Evolutionary conservation across 2,797 vertebrate species (phyloP).

Genomic region (Nannoperca australis): DNA sequence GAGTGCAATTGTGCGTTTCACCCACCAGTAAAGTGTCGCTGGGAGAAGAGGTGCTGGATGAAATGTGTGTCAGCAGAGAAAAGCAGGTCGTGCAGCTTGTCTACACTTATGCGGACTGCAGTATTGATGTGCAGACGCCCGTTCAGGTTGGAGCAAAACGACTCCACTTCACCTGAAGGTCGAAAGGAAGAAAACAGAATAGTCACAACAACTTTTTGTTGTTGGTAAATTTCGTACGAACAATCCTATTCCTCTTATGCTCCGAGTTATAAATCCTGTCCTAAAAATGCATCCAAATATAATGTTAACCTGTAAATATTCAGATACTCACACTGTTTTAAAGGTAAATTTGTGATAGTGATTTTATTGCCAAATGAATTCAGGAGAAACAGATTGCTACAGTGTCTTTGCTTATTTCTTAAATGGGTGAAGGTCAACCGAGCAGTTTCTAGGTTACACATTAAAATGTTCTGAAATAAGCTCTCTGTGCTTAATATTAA

Average conservation of each 20-base stretch:
- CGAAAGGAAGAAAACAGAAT: not conserved
- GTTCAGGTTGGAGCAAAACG: conserved; percentile 87
- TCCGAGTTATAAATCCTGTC: not conserved
- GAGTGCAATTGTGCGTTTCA: not conserved
- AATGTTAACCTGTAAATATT: not conserved
- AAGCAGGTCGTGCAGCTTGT: conserved; percentile 91
- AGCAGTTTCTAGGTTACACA: conserved; percentile 6
- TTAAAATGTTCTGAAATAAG: not conserved
- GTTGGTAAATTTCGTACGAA: not conserved
- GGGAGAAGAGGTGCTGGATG: conserved; percentile 89
- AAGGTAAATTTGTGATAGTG: not conserved
- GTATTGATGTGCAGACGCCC: conserved; percentile 91
- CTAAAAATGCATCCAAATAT: not conserved
- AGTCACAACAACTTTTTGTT: not conserved
- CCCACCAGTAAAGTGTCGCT: conserved; percentile 92
- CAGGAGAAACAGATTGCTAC: not conserved
- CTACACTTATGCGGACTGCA: conserved; percentile 87
- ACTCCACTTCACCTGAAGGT: conserved; percentile 87
- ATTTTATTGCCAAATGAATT: not conserved
- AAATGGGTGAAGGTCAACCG: not conserved
- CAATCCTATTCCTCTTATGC: not conserved
- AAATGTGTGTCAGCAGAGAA: conserved; percentile 92
- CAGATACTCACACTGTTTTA: not conserved
- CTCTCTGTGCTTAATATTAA: not conserved
- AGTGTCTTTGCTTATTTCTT: not conserved